A percentile compares a stretch with the other conserved stretches of the same genome.
Evolutionary conservation across 2,113 vertebrate species (phyloP).

Genomic region (Siniperca chuatsi): DNA sequence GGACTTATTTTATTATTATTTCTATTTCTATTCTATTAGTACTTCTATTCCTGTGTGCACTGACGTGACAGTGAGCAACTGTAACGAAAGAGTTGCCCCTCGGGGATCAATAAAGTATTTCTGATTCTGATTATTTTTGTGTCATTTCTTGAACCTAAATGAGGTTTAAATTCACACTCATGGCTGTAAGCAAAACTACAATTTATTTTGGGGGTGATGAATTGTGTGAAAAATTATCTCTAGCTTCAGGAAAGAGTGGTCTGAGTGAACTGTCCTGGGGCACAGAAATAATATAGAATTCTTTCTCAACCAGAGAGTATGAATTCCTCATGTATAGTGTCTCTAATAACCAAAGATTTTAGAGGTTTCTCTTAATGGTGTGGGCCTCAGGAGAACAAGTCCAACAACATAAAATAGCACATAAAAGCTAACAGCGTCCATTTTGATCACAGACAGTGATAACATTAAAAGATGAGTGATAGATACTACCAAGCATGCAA

Average conservation of each 20-base stretch:
- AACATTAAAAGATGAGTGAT: background rate
- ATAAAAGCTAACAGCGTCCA: background rate
- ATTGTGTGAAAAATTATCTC: background rate
- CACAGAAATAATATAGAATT: background rate
- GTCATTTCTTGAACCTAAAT: background rate
- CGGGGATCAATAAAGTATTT: too few relatives aligned
- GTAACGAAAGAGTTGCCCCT: too few relatives aligned
- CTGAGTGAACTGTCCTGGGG: too few relatives aligned
- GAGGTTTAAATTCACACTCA: background rate
- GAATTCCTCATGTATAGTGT: background rate
- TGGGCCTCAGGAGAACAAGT: background rate
- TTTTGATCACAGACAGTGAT: background rate
- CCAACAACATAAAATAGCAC: background rate
- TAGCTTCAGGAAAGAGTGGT: too few relatives aligned
- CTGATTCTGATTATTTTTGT: background rate
- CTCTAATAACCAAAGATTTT: background rate
- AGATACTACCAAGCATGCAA: conserved; percentile 56
- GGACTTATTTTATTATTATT: too few relatives aligned
- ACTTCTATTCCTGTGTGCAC: too few relatives aligned
- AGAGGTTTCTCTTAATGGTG: background rate
- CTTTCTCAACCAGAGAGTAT: background rate
- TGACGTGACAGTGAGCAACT: too few relatives aligned
- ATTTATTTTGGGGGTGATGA: background rate
- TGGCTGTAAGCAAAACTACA: background rate
- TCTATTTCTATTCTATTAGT: too few relatives aligned